Evolutionary conservation across 2,888 invertebrate genomes (phyloP).

Genomic region (Ischnura elegans): DNA sequence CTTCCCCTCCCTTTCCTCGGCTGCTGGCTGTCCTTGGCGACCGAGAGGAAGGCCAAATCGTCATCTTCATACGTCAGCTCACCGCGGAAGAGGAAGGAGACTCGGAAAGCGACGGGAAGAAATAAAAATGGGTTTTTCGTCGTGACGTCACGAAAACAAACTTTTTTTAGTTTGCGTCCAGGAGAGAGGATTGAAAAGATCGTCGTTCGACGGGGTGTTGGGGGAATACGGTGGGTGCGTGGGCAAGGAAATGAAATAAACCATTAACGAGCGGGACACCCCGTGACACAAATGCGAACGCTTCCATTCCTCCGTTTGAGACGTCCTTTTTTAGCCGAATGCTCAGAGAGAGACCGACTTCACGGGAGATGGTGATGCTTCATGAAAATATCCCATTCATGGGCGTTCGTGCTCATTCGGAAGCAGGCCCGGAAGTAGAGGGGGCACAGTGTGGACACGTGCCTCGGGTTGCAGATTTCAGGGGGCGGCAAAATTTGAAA

Average conservation of each 20-base stretch:
- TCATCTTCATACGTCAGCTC: neutral
- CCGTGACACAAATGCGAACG: conserved; percentile 1
- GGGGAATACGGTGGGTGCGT: neutral
- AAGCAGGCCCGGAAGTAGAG: too few species aligned
- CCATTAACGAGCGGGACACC: neutral
- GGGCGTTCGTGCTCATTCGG: neutral
- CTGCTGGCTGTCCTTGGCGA: neutral
- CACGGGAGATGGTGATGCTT: neutral
- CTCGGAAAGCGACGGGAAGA: neutral
- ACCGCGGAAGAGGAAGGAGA: neutral
- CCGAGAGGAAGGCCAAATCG: neutral
- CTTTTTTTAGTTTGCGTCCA: neutral
- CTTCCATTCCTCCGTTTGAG: neutral
- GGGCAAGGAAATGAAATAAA: neutral
- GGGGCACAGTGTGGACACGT: too few species aligned
- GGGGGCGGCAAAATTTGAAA: too few species aligned
- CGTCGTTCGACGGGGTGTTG: too few species aligned
- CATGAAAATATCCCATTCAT: neutral
- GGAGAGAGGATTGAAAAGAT: neutral
- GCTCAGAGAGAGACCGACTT: neutral
- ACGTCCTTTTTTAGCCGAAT: neutral
- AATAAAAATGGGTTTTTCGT: neutral
- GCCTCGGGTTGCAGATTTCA: too few species aligned
- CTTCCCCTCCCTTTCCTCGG: neutral
- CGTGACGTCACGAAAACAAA: conserved; percentile 18